Base-by-base conservation (phyloP, 2,113 vertebrate species). In the Toxostoma redivivum region DNA sequence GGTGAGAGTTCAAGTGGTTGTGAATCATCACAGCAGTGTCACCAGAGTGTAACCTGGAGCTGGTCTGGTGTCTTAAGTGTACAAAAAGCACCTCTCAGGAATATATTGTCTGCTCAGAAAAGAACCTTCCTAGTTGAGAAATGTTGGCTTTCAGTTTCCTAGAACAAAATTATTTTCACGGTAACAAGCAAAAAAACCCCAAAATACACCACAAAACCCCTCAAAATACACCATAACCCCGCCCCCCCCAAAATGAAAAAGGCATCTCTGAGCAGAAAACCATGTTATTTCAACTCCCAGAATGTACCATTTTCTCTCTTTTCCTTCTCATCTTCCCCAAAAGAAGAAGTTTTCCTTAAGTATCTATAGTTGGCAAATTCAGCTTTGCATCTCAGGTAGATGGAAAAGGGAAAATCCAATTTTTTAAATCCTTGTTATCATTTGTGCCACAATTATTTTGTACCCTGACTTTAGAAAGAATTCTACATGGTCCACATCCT, bases 351-450 rank as follows among this genome's bases (percentile, higher is more conserved):
- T 54, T 71, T 80, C 20, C 19, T 2, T 45, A 28, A 56, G 16
- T 38, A 33, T 28, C 25, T 51, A 4, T 0, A 0, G 4, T 7
- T 38, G 19, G n/a, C 8, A 80, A 35, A 53, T 44, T 23, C 8
- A 30, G 22, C 16, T 57, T 71, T 83, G 28, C 16, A 24, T n/a
- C 30, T 81, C 79, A 64, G 24, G 27, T 44, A 58, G 67, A 37
- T 38, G 10, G 42, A 27, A 51, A 44, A 66, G 14, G 61, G 24
- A 47, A 69, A 58, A 47, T 67, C 24, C 40, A 13, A 18, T 18
- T 47, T 81, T 72, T 38, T 4, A 30, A 48, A 7, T 51, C 44
- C 23, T 42, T 8, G 1, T 30, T 45, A 3, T 47, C 53, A 30
- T 6, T 37, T 47, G 4, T 61, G 30, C 15, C 31, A 13, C 20